Evolutionary conservation across 1,140 invertebrate species (phyloP).

Genomic region (Temnothorax longispinosus): DNA sequence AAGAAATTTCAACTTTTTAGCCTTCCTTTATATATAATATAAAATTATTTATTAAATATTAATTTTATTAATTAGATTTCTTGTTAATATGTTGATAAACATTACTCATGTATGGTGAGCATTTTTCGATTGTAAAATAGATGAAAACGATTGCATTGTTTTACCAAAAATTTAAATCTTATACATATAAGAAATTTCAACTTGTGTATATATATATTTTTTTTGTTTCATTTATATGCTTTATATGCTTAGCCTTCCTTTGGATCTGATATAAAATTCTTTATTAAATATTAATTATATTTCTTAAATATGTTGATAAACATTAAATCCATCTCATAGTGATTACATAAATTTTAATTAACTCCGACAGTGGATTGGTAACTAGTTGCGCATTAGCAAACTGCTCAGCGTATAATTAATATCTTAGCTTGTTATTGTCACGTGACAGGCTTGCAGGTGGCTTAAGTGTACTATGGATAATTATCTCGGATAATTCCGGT

Average conservation of each 20-base stretch:
- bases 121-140: too few relatives aligned
- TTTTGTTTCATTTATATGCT: too few relatives aligned
- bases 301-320: not conserved
- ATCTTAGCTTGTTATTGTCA: conserved; percentile 19
- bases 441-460: not conserved
- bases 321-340: not conserved
- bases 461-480: conserved; percentile 25
- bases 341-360: conserved; percentile 29
- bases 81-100: too few relatives aligned
- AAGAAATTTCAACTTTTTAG: too few relatives aligned
- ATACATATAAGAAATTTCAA: too few relatives aligned
- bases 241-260: not conserved
- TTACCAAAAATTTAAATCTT: too few relatives aligned
- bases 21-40: too few relatives aligned
- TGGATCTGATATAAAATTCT: not conserved
- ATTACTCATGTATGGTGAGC: too few relatives aligned
- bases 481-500: conserved; percentile 32
- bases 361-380: not conserved
- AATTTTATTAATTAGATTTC: too few relatives aligned
- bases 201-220: too few relatives aligned
- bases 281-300: conserved; percentile 7
- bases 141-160: too few relatives aligned
- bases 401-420: conserved; percentile 27
- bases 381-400: conserved; percentile 31
- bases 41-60: too few relatives aligned